A percentile compares a stretch with the other conserved stretches of the same genome.
Conservation (phyloP, 1,140 invertebrate species). For the Maniola jurtina region DNA sequence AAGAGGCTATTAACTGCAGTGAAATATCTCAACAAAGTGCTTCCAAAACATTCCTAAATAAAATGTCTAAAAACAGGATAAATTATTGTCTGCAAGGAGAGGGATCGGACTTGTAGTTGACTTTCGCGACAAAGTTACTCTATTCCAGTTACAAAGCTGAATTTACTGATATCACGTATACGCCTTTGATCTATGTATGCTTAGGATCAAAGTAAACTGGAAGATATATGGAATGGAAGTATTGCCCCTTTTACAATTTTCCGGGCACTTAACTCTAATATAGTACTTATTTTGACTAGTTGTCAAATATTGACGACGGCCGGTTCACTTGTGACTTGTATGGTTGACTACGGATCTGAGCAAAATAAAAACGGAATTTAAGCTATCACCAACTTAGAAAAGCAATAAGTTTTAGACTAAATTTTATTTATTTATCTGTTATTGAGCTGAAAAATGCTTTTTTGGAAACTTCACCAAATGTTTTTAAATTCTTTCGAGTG, state of each 20-base stretch:
- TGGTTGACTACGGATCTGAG: background rate
- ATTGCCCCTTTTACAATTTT: background rate
- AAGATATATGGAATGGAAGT: constrained; percentile 9
- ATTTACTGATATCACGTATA: constrained; percentile 28
- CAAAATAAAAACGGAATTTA: too few relatives aligned
- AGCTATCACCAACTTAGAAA: too few relatives aligned
- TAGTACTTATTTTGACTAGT: background rate
- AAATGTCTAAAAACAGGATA: constrained; percentile 3
- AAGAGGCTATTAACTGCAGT: too few relatives aligned
- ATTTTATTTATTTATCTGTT: too few relatives aligned
- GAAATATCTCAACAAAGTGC: too few relatives aligned
- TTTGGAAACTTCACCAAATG: too few relatives aligned
- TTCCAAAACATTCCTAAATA: background rate
- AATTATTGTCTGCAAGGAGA: background rate
- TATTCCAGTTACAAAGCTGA: constrained; percentile 26
- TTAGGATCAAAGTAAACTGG: constrained; percentile 11
- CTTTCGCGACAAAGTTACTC: constrained; percentile 21
- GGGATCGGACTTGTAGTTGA: constrained; percentile 14
- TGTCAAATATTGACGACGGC: background rate
- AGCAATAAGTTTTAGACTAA: too few relatives aligned
- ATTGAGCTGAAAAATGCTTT: too few relatives aligned
- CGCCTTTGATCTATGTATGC: constrained; percentile 14
- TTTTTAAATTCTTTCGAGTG: too few relatives aligned
- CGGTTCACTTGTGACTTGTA: background rate
- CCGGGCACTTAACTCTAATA: background rate